Conservation (phyloP, 2,888 invertebrate species). For the Alentia gelatinosa region DNA sequence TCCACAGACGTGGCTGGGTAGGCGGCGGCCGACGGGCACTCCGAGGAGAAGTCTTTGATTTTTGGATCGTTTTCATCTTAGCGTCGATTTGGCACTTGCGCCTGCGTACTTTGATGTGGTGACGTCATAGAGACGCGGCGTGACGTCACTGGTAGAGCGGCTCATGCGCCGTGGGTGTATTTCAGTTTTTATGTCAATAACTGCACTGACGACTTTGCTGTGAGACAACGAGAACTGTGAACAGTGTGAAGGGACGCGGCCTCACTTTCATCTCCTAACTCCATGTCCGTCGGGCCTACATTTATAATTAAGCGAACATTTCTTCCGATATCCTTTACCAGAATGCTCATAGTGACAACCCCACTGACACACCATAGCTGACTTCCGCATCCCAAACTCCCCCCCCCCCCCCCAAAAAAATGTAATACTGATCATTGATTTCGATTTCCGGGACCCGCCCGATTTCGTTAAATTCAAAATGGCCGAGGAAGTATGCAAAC, state of each 20-base stretch:
- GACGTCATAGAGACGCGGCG: not conserved
- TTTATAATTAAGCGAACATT: not conserved
- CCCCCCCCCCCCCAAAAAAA: not conserved
- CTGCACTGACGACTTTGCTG: not conserved
- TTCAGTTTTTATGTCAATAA: not conserved
- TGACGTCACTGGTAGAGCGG: not conserved
- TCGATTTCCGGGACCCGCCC: too few species aligned
- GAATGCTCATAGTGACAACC: too few species aligned
- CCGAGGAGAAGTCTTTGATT: conserved; percentile 7
- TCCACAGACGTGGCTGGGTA: not conserved
- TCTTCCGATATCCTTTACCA: not conserved
- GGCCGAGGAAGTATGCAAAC: too few species aligned
- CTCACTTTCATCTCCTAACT: not conserved
- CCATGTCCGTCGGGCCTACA: not conserved
- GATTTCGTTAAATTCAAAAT: too few species aligned
- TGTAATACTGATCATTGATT: too few species aligned
- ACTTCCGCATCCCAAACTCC: not conserved
- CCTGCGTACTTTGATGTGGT: not conserved
- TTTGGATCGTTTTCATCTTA: conserved; percentile 4
- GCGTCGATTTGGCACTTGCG: not conserved
- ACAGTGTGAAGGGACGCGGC: not conserved
- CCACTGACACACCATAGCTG: not conserved
- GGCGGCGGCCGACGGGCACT: not conserved
- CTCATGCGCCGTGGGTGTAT: not conserved
- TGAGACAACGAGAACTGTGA: not conserved